phyloP scores from a whole-genome alignment of 1,140 invertebrate species.

The Drosophila baimaii region DNA sequence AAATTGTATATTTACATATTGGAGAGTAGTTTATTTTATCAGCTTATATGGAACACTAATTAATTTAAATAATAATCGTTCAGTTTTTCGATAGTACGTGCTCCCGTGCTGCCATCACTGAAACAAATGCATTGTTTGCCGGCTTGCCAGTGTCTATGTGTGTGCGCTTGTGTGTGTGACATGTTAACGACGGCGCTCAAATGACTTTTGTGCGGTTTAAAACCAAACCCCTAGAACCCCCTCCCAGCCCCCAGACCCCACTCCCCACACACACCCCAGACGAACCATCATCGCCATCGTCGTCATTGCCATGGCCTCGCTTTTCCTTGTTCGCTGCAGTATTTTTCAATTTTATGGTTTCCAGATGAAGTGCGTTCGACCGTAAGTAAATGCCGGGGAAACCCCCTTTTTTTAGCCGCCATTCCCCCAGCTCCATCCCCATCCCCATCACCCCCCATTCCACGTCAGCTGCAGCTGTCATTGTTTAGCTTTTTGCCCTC shows the following conservation, averaged over 20 bases:
- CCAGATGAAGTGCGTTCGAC: slow-evolving; percentile 81
- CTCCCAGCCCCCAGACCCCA: not conserved
- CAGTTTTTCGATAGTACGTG: not conserved
- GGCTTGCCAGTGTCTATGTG: slow-evolving; percentile 19
- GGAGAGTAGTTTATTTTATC: too few species aligned
- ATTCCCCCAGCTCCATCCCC: not conserved
- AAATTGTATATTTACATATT: too few species aligned
- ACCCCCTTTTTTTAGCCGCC: slow-evolving; percentile 12
- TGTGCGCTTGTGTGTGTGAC: slow-evolving; percentile 63
- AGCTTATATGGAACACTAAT: too few species aligned
- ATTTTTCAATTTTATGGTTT: slow-evolving; percentile 82
- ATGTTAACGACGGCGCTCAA: slow-evolving; percentile 79
- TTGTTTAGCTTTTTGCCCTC: slow-evolving; percentile 76
- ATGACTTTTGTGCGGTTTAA: slow-evolving; percentile 81
- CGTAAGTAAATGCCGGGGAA: slow-evolving; percentile 70
- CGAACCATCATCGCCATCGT: slow-evolving; percentile 24
- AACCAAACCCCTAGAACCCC: slow-evolving; percentile 57
- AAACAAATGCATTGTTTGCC: slow-evolving; percentile 37
- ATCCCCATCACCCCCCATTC: not conserved
- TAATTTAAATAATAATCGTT: not conserved
- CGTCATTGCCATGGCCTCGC: slow-evolving; percentile 54
- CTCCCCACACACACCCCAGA: not conserved
- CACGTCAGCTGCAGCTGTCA: slow-evolving; percentile 77
- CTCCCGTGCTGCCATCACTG: slow-evolving; percentile 16
- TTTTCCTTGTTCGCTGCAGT: slow-evolving; percentile 60